Base-by-base conservation (phyloP, 2,888 invertebrate genomes). In the Spodoptera littoralis region DNA sequence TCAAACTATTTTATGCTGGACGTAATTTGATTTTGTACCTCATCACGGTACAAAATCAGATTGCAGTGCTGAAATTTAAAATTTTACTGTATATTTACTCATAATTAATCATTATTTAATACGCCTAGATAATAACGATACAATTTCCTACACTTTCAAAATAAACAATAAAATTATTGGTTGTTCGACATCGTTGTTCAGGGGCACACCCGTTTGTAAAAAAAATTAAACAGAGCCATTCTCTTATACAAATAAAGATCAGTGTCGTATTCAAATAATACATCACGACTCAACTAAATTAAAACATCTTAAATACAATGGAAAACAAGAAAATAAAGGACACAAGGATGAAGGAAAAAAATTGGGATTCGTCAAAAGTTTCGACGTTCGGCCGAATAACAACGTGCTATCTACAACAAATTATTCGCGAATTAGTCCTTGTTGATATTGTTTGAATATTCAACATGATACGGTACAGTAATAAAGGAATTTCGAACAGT, bases 361-460 rank as follows among this genome's bases (percentile, higher is more conserved):
- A 49, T 46, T 11, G 8, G 27, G 54, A 53, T 51, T 36, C 13
- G 56, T 60, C 52, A 49, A 63, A 73, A 69, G 49, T 52, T 73
- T 66, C 8, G 12, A 42, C 30, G 48, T 61, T 75, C 46, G 65
- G 30, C n/a, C 13, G 51, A 70, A 77, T 66, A 60, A 74, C 59
- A 73, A 65, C 59, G 70, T 70, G 52, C 66, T 59, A 64, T 67
- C 66, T 60, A 65, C 65, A 70, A 74, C 71, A 67, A 76, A 76
- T 72, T 77, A 77, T 75, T 73, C 69, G 60, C 66, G 73, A 79
- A 80, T 76, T 79, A 77, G 69, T 77, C 72, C 66, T 63, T 65
- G 69, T 61, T 75, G 77, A 70, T 71, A 53, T 69, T 70, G 45
- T 60, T 60, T 75, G 73, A 77, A 79, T 81, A 80, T 82, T 77